Base-by-base conservation (phyloP, 2,797 vertebrate genomes). In the Sebastes flavidus region DNA sequence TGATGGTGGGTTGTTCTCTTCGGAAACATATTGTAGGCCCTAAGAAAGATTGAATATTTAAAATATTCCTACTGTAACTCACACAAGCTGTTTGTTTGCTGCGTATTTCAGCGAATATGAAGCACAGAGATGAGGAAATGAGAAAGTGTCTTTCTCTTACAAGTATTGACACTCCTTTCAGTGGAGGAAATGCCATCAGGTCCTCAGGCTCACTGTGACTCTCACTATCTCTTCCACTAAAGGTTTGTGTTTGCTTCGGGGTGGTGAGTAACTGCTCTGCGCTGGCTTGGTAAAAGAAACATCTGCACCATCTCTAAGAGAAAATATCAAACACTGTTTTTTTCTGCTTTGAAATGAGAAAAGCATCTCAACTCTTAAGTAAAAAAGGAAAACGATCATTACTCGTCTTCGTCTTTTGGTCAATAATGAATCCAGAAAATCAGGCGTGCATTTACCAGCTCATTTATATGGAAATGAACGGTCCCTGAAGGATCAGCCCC, bases 401-500 rank as follows among this genome's bases (percentile, higher is more conserved):
- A 78, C 77, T 74, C 20, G 72, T 75, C 71, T 72, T 91, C 8
- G 27, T 82, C 83, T 88, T 85, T 85, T 77, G 75, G 80, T 88
- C 84, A 91, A 75, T 89, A 92, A 83, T 69, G 72, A 80, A 70
- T 85, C 72, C 65, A 5, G 36, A 71, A 90, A 83, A 91, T 80
- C 77, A 78, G 72, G 73, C 38, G 9, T 60, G 60, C 83, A 42
- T 87, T 93, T 88, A 89, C 78, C 82, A 81, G 83, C 87, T 92
- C 91, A 91, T 95, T 94, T 93, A 93, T 94, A 94, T 95, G 94
- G 88, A 94, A 94, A 95, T 94, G 56, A 83, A 72, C 24, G 70
- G 65, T 87, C 84, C 88, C 91, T 80, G 75, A 75, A 86, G 81
- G 75, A 91, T 72, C 29, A 63, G 61, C 81, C 69, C 80, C 58